Percentiles rank a stretch among this genome's conserved stretches.
Conservation (phyloP, 2,113 vertebrate species). For the Galeopterus variegatus region DNA sequence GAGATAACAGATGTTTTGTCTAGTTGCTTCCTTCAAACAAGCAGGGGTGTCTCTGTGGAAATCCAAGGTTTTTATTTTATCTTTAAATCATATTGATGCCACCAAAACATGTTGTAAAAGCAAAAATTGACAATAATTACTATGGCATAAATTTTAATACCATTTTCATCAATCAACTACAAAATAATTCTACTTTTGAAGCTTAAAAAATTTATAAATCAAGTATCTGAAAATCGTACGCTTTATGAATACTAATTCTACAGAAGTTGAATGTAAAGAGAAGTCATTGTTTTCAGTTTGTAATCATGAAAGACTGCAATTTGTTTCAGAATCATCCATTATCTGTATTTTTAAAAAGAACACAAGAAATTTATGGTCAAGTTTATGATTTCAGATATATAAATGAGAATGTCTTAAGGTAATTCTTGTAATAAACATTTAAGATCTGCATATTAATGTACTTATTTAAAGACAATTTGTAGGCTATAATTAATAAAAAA, state of each 20-base stretch:
- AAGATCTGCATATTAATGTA: neutral
- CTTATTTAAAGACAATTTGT: neutral
- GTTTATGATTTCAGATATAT: neutral
- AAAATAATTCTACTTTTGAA: neutral
- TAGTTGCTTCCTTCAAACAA: constrained; percentile 84
- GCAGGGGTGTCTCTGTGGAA: constrained; percentile 73
- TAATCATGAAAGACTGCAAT: neutral
- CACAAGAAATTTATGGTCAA: neutral
- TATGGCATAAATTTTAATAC: neutral
- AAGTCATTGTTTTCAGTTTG: neutral
- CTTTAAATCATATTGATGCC: neutral
- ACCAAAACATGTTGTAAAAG: constrained; percentile 3
- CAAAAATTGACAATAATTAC: neutral
- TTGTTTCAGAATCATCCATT: constrained; percentile 31
- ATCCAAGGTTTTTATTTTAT: constrained; percentile 55
- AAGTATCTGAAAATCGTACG: neutral
- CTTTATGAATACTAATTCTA: neutral
- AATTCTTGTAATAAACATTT: neutral
- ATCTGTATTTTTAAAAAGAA: neutral
- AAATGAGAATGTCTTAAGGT: constrained; percentile 2
- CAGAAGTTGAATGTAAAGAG: neutral
- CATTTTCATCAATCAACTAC: neutral
- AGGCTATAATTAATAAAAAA: neutral
- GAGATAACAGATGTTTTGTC: constrained; percentile 82
- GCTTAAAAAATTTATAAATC: neutral